Evolutionary conservation across 2,797 vertebrate species (phyloP).

Genomic region (Pangasius krempfi): DNA sequence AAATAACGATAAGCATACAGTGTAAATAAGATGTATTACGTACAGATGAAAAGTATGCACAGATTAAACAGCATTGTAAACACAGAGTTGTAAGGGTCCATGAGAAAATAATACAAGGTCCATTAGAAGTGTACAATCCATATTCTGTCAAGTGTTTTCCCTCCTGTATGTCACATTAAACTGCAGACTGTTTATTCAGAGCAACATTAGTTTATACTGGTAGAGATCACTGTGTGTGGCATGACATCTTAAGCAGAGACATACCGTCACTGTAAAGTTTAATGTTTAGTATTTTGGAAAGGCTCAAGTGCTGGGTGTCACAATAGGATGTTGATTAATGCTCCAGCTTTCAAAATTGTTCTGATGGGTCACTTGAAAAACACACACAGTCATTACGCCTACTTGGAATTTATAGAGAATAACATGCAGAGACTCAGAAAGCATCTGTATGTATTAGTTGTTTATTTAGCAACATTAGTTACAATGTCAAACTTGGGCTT

Average conservation of each 20-base stretch:
- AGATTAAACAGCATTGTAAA: not conserved
- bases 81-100: not conserved
- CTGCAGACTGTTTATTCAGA: slow-evolving; percentile 31
- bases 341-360: slow-evolving; percentile 20
- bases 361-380: slow-evolving; percentile 33
- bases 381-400: slow-evolving; percentile 26
- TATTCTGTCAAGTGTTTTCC: slow-evolving; percentile 27
- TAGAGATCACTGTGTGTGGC: slow-evolving; percentile 21
- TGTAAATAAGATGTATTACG: not conserved
- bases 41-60: not conserved
- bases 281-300: slow-evolving; percentile 51
- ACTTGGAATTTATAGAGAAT: not conserved
- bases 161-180: slow-evolving; percentile 22
- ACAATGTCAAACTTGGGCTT: not conserved
- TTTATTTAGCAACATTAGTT: not conserved
- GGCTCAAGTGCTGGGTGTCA: slow-evolving; percentile 39
- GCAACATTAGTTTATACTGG: slow-evolving; percentile 33
- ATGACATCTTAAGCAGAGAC: slow-evolving; percentile 15
- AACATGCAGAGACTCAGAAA: not conserved
- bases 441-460: not conserved
- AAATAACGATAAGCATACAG: not conserved
- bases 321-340: slow-evolving; percentile 22
- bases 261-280: not conserved
- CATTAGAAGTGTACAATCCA: slow-evolving; percentile 18
- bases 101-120: not conserved